phyloP scores from a whole-genome alignment of 2,888 invertebrate genomes.

The Xylota segnis region DNA sequence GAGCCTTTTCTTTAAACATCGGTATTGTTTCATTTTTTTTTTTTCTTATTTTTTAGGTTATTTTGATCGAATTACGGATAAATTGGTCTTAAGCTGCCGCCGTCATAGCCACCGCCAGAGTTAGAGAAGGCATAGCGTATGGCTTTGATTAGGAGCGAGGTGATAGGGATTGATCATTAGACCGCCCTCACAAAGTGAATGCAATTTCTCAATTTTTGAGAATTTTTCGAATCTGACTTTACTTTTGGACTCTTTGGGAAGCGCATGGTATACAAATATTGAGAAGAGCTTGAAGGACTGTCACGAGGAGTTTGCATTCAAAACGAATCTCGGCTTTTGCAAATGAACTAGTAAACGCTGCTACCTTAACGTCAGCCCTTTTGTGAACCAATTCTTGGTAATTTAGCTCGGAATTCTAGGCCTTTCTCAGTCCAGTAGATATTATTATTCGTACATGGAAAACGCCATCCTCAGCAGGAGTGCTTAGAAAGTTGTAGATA shows the following conservation, averaged over 20 bases:
- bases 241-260: background rate
- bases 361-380: too few relatives aligned
- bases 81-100: slow-evolving; percentile 56
- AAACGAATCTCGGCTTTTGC: too few relatives aligned
- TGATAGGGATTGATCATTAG: slow-evolving; percentile 65
- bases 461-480: too few relatives aligned
- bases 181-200: slow-evolving; percentile 45
- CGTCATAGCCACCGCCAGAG: slow-evolving; percentile 8
- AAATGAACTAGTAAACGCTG: too few relatives aligned
- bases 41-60: slow-evolving; percentile 44
- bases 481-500: too few relatives aligned
- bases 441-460: too few relatives aligned
- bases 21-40: slow-evolving; percentile 53
- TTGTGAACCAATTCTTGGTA: too few relatives aligned
- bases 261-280: too few relatives aligned
- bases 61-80: slow-evolving; percentile 74
- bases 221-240: background rate
- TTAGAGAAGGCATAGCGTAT: slow-evolving; percentile 29
- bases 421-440: too few relatives aligned
- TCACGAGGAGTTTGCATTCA: too few relatives aligned
- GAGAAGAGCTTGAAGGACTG: too few relatives aligned
- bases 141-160: slow-evolving; percentile 50
- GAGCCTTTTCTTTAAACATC: slow-evolving; percentile 43
- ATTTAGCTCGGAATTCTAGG: too few relatives aligned
- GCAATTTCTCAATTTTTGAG: slow-evolving; percentile 58